Base-by-base conservation (phyloP, 2,888 invertebrate genomes). In the Cheilosia urbana region DNA sequence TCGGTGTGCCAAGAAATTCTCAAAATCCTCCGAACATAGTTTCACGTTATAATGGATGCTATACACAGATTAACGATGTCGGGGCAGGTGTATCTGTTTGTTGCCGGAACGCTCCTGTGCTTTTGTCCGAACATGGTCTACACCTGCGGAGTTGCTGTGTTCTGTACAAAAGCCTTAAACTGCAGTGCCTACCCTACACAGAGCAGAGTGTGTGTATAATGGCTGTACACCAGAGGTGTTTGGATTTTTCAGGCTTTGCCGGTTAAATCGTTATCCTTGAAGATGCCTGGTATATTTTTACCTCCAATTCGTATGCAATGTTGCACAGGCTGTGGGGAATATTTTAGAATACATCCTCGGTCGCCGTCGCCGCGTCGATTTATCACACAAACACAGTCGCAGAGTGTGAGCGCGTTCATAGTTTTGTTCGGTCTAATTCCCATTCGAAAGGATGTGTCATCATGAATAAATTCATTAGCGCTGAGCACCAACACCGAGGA, bases 391-490 rank as follows among this genome's bases (percentile, higher is more conserved):
- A 30, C 68, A 55, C 30, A 47, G 27, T 40, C 30, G 19, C 9
- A 45, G 17, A 65, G 7, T 27, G 19, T 53, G 40, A 17, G 17
- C 57, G 60, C 62, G 58, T 55, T 72, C 60, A 71, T 76, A 80
- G 76, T 85, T 79, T 75, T 66, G 53, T 49, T 76, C 66, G 76
- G 60, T 72, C 80, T 85, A 76, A 80, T 71, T 85, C 80, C 37
- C 71, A 49, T 75, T 80, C 60, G 80, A 76, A 79, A 79, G 80
- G 84, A 85, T 85, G 80, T 85, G 84, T 85, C 80, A 80, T 76
- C 80, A 85, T 85, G 84, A 85, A 85, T 85, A 85, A 85, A 85
- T 85, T 85, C 84, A 85, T 85, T 85, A 85, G 84, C 76, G 71
- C 49, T 72, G 80, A 85, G 80, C 80, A 85, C 65, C 76, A 85